A percentile compares a stretch with the other conserved stretches of the same genome.
phyloP scores from a whole-genome alignment of 2,113 vertebrate genomes.

The Myanophis thanlyinensis region DNA sequence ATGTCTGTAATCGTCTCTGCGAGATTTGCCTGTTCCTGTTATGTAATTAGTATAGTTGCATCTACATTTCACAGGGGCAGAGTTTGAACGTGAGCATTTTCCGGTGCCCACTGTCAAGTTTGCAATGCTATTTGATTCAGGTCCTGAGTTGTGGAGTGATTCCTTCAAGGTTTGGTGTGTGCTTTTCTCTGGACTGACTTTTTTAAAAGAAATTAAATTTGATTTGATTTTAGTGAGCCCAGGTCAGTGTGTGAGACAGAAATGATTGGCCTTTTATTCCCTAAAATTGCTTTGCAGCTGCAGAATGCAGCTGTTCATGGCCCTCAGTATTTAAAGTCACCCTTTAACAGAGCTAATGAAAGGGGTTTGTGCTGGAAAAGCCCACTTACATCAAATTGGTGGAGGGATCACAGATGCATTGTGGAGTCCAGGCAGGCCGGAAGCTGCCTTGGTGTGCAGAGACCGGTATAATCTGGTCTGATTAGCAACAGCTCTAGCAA shows the following conservation, averaged over 20 bases:
- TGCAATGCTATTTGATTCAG: background rate
- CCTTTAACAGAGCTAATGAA: background rate
- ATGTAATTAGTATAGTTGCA: background rate
- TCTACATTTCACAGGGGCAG: background rate
- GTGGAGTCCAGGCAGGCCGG: background rate
- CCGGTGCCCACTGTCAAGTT: background rate
- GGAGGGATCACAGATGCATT: background rate
- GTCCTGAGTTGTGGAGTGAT: background rate
- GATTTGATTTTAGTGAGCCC: background rate
- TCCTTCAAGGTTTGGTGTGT: background rate
- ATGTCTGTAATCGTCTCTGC: background rate
- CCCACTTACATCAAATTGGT: background rate
- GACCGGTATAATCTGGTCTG: background rate
- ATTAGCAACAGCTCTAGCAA: background rate
- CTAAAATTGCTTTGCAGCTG: background rate
- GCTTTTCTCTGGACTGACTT: background rate
- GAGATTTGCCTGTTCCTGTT: background rate
- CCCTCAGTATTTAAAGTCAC: background rate
- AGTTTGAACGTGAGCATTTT: background rate
- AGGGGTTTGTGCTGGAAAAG: background rate
- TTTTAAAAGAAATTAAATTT: too few relatives aligned
- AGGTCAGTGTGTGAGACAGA: background rate
- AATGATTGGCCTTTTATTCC: background rate
- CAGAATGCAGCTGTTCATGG: background rate
- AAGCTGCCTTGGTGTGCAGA: background rate